Evolutionary conservation across 1,140 invertebrate genomes (phyloP).

Genomic region (Metaphire vulgaris): DNA sequence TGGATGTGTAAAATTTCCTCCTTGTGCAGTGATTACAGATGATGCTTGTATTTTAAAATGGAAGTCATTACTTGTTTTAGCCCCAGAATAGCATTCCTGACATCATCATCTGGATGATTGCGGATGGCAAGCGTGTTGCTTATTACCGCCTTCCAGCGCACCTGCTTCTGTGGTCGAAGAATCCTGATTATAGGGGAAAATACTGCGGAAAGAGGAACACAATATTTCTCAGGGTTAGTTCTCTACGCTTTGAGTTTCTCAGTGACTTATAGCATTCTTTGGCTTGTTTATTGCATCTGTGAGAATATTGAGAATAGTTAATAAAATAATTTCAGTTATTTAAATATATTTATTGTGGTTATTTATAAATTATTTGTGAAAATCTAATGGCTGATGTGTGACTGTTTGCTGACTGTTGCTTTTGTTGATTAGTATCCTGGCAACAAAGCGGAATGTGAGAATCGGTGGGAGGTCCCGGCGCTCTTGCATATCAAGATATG

Average conservation of each 20-base stretch:
- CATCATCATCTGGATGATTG: slow-evolving; percentile 56
- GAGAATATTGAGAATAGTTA: no score
- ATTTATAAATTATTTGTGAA: no score
- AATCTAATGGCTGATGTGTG: no score
- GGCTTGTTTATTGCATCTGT: no score
- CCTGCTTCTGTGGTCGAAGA: slow-evolving; percentile 35
- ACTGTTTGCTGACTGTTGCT: no score
- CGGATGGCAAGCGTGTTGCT: slow-evolving; percentile 53
- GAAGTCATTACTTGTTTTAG: no score
- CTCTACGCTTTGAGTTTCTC: neutral
- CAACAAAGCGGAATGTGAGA: slow-evolving; percentile 42
- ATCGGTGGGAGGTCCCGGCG: slow-evolving; percentile 47
- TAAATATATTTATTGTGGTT: no score
- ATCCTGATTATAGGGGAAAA: slow-evolving; percentile 45
- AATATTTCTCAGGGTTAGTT: slow-evolving; percentile 47
- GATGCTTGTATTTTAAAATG: no score
- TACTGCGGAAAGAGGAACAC: slow-evolving; percentile 52
- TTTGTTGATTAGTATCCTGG: slow-evolving; percentile 41
- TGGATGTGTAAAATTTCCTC: no score
- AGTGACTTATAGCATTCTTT: no score
- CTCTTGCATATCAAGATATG: slow-evolving; percentile 52
- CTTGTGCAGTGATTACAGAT: no score
- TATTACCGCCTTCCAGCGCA: slow-evolving; percentile 54
- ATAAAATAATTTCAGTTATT: neutral
- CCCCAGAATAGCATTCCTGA: slow-evolving; percentile 57